Percentiles rank a stretch among this genome's conserved stretches.
Evolutionary conservation across 2,888 invertebrate species (phyloP).

Genomic region (Drosophila mulleri): DNA sequence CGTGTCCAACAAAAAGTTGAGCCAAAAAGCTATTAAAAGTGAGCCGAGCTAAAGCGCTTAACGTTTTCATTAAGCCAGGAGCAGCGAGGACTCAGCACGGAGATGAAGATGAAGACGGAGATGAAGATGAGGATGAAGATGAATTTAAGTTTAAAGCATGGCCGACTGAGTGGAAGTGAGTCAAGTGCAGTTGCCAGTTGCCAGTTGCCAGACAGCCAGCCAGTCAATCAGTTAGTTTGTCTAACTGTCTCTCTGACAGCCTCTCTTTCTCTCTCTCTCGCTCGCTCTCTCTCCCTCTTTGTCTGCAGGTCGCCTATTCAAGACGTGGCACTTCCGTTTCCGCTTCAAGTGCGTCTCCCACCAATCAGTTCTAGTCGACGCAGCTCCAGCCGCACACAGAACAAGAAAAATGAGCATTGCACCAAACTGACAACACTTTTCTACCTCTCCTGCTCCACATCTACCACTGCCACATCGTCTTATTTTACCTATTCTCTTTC

Average conservation of each 20-base stretch:
- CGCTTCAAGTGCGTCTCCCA: constrained; percentile 54
- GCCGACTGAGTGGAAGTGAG: constrained; percentile 16
- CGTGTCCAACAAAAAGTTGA: constrained; percentile 27
- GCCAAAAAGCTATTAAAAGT: constrained; percentile 70
- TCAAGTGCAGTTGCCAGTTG: constrained; percentile 32
- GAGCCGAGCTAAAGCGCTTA: constrained; percentile 49
- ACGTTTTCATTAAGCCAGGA: constrained; percentile 65
- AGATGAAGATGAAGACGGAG: too few relatives aligned
- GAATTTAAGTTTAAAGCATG: constrained; percentile 48
- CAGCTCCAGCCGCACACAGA: constrained; percentile 16
- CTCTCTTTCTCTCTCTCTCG: background rate
- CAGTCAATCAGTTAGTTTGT: constrained; percentile 60
- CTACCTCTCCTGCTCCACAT: background rate
- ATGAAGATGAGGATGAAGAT: background rate
- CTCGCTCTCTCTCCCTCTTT: background rate
- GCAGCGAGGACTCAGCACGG: background rate
- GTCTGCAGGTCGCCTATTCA: constrained; percentile 39
- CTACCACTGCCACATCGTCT: too few relatives aligned
- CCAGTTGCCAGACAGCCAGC: constrained; percentile 25
- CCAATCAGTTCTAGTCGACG: constrained; percentile 15
- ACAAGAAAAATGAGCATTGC: constrained; percentile 66
- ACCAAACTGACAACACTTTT: constrained; percentile 66
- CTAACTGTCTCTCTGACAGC: background rate
- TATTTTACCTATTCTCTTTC: too few relatives aligned
- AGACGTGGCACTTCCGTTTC: constrained; percentile 79